These are phyloP conservation scores for Psittacus erithacus DNA, from an alignment of 2,113 vertebrate species.

Conservation along the genomic window DNA sequence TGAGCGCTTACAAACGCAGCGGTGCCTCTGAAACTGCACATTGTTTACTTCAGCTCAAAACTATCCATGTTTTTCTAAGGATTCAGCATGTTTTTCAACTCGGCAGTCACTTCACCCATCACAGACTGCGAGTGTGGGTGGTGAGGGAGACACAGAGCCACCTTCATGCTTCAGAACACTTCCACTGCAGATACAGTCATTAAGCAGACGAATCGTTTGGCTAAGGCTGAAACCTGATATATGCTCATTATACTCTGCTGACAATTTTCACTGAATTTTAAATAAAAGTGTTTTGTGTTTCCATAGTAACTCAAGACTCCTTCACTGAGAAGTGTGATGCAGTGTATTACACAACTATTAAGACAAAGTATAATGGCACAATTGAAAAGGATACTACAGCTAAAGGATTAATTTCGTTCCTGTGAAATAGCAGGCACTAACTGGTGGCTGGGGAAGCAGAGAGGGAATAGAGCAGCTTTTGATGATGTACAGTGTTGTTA, in stretches of 20 bases:
- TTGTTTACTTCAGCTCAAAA: not conserved
- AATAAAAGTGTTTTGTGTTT: constrained; percentile 12
- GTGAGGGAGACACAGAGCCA: constrained; percentile 6
- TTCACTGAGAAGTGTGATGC: not conserved
- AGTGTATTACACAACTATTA: not conserved
- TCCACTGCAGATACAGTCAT: not conserved
- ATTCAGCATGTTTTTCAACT: constrained; percentile 26
- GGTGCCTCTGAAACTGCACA: not conserved
- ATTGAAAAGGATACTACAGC: not conserved
- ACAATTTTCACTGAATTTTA: not conserved
- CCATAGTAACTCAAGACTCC: constrained; percentile 9
- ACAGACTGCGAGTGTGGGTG: not conserved
- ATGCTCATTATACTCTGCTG: not conserved
- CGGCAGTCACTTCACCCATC: not conserved
- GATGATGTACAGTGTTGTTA: accelerated
- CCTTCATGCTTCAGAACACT: constrained; percentile 29
- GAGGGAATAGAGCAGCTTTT: not conserved
- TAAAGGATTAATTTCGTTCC: not conserved
- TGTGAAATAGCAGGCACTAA: not conserved
- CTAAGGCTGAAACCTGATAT: not conserved
- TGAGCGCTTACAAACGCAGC: not conserved
- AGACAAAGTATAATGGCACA: not conserved
- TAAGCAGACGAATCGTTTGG: not conserved
- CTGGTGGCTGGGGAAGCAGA: not conserved
- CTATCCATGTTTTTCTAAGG: not conserved